Evolutionary conservation across 2,797 vertebrate species (phyloP).

Genomic region (Sebastes goodei): DNA sequence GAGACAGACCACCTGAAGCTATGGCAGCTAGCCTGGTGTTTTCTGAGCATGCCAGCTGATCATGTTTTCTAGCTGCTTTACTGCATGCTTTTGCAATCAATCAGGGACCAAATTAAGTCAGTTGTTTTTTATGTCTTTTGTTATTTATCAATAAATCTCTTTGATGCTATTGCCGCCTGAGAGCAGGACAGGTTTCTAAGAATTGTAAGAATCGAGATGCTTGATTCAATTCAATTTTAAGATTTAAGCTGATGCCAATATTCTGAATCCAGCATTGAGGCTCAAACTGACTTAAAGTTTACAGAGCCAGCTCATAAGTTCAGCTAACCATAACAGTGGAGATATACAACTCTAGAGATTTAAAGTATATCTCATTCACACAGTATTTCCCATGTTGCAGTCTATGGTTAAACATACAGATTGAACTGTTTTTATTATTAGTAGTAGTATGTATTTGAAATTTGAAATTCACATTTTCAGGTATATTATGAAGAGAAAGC

Average conservation of each 20-base stretch:
- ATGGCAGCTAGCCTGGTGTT: neutral
- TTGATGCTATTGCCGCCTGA: neutral
- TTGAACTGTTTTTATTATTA: neutral
- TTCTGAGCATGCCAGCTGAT: neutral
- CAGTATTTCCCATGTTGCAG: neutral
- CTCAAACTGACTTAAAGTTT: neutral
- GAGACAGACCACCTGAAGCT: neutral
- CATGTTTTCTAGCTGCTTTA: neutral
- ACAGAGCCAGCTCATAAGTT: neutral
- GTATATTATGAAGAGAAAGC: neutral
- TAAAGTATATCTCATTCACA: neutral
- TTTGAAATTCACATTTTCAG: neutral
- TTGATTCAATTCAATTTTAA: neutral
- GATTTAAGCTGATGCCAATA: neutral
- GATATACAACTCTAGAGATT: neutral
- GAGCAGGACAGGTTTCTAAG: neutral
- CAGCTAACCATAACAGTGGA: neutral
- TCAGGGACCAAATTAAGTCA: neutral
- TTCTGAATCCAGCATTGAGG: neutral
- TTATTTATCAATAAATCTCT: neutral
- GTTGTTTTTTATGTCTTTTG: neutral
- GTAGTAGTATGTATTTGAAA: neutral
- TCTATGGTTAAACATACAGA: neutral
- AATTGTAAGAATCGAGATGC: neutral
- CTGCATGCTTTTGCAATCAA: neutral